Percentiles rank a stretch among this genome's conserved stretches.
Evolutionary conservation across 2,797 vertebrate genomes (phyloP).

Genomic region (Tokudaia muenninki): DNA sequence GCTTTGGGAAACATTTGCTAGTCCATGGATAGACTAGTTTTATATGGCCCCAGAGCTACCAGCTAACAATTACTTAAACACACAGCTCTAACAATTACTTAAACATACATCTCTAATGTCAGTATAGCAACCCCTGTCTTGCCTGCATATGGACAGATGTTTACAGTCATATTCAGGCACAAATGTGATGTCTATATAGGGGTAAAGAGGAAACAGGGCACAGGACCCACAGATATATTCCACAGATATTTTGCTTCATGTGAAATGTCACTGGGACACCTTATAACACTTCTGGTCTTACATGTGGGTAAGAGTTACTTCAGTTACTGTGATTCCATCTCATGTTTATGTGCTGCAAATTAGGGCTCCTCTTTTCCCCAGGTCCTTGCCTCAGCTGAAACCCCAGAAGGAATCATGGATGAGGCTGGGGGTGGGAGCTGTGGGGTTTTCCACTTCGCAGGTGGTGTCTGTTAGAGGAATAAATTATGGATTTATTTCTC

Average conservation of each 20-base stretch:
- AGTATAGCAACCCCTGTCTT: neutral
- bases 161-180: neutral
- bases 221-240: neutral
- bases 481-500: constrained; percentile 11
- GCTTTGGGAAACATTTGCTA: neutral
- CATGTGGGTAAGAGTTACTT: neutral
- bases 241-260: constrained; percentile 10
- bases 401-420: neutral
- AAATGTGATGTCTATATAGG: neutral
- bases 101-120: neutral
- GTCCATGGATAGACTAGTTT: neutral
- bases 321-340: constrained; percentile 8
- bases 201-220: neutral
- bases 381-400: constrained; percentile 38
- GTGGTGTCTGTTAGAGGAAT: constrained; percentile 16
- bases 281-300: constrained; percentile 18
- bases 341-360: neutral
- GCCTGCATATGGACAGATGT: neutral
- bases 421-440: accelerated
- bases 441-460: neutral
- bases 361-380: neutral
- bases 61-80: neutral
- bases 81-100: neutral
- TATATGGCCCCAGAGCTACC: neutral
- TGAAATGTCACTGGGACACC: constrained; percentile 11